A percentile compares a stretch with the other conserved stretches of the same genome.
phyloP scores from a whole-genome alignment of 1,140 invertebrate genomes.

The Catajapyx aquilonaris region DNA sequence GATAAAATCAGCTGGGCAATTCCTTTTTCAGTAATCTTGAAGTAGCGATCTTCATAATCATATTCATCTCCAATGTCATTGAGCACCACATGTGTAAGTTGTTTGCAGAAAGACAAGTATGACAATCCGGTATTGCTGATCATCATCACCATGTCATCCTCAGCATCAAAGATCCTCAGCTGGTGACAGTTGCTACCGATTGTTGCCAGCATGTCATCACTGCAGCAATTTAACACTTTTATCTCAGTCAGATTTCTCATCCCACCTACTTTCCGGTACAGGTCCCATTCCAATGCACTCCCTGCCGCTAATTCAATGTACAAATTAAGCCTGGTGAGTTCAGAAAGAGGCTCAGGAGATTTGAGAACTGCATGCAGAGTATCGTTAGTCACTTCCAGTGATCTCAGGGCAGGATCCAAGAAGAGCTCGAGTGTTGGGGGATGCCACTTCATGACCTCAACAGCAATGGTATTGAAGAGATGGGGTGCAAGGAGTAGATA shows the following conservation, averaged over 20 bases:
- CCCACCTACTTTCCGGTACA: background rate
- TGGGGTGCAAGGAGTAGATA: background rate
- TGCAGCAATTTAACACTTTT: background rate
- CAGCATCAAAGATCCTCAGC: conserved; percentile 4
- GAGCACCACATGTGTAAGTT: conserved; percentile 1
- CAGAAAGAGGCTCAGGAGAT: background rate
- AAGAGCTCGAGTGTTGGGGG: background rate
- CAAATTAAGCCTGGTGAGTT: background rate
- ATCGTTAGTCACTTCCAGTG: background rate
- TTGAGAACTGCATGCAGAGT: background rate
- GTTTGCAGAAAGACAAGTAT: background rate
- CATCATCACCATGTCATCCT: conserved; percentile 3
- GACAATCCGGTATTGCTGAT: conserved; percentile 3
- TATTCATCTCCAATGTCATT: conserved; percentile 5
- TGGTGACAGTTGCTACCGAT: background rate
- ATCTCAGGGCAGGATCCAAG: background rate
- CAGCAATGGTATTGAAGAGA: background rate
- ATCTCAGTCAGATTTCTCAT: background rate
- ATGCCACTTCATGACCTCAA: background rate
- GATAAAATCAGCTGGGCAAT: conserved; percentile 1
- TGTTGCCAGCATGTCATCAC: background rate
- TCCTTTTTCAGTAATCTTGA: conserved; percentile 4
- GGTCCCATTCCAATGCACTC: background rate
- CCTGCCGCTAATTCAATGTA: background rate
- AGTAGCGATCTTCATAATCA: conserved; percentile 6